phyloP scores from a whole-genome alignment of 2,113 vertebrate genomes.

The Mesocricetus auratus region DNA sequence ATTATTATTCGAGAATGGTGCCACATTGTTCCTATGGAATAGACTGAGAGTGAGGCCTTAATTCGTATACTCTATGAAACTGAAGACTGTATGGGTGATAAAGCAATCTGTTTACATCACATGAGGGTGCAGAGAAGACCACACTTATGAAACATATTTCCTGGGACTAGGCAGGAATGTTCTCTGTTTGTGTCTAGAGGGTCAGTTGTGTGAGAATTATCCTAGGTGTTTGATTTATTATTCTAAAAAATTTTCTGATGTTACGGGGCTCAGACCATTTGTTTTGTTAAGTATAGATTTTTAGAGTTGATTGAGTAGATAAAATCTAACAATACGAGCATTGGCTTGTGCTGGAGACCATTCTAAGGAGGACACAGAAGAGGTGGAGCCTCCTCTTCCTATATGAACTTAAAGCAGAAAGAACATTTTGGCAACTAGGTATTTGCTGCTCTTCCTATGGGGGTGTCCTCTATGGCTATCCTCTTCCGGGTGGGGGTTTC shows the following conservation, averaged over 20 bases:
- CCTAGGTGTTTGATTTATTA: neutral
- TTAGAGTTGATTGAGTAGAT: conserved; percentile 5
- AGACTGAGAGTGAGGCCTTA: neutral
- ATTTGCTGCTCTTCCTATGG: neutral
- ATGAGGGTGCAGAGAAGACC: neutral
- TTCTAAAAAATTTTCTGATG: neutral
- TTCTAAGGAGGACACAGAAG: conserved; percentile 22
- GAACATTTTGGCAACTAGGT: neutral
- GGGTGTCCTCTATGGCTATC: neutral
- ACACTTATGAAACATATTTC: neutral
- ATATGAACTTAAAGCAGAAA: neutral
- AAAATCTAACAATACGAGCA: neutral
- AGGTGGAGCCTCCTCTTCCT: neutral
- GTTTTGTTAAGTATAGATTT: conserved; percentile 1
- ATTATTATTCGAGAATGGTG: neutral
- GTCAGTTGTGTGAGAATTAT: neutral
- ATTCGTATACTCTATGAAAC: neutral
- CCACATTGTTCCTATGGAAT: neutral
- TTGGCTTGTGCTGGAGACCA: neutral
- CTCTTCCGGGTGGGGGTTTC: neutral
- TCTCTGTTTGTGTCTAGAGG: neutral
- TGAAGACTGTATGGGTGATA: neutral
- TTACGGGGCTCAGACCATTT: neutral
- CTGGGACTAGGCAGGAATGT: neutral
- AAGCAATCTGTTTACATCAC: neutral